A percentile compares a stretch with the other conserved stretches of the same genome.
Evolutionary conservation across 2,113 vertebrate species (phyloP).

Genomic region (Neotragus pygmaeus): DNA sequence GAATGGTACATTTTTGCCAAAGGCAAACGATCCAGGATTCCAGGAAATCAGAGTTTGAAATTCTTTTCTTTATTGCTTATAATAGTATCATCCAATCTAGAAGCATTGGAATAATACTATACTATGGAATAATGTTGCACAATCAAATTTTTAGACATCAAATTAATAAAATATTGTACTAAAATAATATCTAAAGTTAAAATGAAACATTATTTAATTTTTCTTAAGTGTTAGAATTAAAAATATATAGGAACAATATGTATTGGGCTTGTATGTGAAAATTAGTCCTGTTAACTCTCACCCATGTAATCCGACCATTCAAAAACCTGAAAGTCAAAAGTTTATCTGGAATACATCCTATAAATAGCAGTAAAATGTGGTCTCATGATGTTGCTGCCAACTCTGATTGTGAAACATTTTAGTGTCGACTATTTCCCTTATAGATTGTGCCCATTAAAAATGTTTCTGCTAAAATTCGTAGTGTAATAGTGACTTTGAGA

Average conservation of each 20-base stretch:
- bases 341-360: slow-evolving; percentile 53
- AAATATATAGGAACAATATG: neutral
- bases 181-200: neutral
- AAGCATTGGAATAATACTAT: neutral
- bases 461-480: slow-evolving; percentile 57
- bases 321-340: slow-evolving; percentile 32
- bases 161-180: neutral
- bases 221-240: neutral
- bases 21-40: neutral
- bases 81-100: neutral
- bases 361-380: slow-evolving; percentile 27
- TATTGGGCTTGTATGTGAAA: neutral
- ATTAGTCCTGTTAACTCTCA: neutral
- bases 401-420: slow-evolving; percentile 34
- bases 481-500: slow-evolving; percentile 74
- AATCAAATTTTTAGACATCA: neutral
- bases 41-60: neutral
- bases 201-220: neutral
- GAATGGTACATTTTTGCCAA: slow-evolving; percentile 7
- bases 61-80: neutral
- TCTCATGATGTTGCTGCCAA: slow-evolving; percentile 18
- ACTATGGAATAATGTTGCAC: neutral
- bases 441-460: slow-evolving; percentile 47
- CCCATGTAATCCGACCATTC: neutral
- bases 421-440: slow-evolving; percentile 52